phyloP scores from a whole-genome alignment of 2,888 invertebrate genomes.

The Keiferia lycopersicella region DNA sequence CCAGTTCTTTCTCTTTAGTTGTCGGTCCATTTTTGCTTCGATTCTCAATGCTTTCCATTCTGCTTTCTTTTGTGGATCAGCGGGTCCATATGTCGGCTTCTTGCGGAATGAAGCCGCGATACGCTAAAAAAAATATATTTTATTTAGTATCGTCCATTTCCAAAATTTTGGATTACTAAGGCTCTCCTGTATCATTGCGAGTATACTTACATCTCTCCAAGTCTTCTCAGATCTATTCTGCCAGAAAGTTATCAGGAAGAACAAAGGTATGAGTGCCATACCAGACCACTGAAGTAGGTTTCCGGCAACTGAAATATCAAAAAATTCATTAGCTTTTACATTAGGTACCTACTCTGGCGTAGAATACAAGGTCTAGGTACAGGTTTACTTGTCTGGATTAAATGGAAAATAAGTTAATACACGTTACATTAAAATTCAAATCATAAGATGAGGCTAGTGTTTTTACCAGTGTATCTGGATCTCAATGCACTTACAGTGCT shows the following conservation, averaged over 20 bases:
- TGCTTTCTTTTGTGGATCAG: conserved; percentile 69
- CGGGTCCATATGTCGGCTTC: conserved; percentile 75
- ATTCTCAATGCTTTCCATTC: conserved; percentile 83
- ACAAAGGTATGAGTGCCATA: conserved; percentile 65
- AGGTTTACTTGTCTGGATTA: too few species aligned
- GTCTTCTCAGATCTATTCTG: conserved; percentile 56
- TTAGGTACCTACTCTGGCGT: too few species aligned
- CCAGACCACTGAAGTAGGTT: conserved; percentile 63
- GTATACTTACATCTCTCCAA: conserved; percentile 51
- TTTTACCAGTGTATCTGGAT: too few species aligned
- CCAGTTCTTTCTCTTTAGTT: conserved; percentile 58
- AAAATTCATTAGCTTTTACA: not conserved
- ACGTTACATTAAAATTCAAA: too few species aligned
- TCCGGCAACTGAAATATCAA: conserved; percentile 63
- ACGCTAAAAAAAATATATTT: not conserved
- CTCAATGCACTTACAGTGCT: too few species aligned
- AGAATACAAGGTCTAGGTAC: too few species aligned
- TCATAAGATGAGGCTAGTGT: too few species aligned
- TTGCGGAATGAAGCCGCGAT: conserved; percentile 55
- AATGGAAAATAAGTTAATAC: too few species aligned
- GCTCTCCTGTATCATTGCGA: not conserved
- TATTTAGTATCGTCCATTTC: not conserved
- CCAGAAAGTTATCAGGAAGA: conserved; percentile 58
- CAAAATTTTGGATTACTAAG: not conserved
- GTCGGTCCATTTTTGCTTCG: conserved; percentile 64